Percentiles rank a stretch among this genome's conserved stretches.
phyloP scores from a whole-genome alignment of 2,888 invertebrate species.

The Calliopum simillimum region DNA sequence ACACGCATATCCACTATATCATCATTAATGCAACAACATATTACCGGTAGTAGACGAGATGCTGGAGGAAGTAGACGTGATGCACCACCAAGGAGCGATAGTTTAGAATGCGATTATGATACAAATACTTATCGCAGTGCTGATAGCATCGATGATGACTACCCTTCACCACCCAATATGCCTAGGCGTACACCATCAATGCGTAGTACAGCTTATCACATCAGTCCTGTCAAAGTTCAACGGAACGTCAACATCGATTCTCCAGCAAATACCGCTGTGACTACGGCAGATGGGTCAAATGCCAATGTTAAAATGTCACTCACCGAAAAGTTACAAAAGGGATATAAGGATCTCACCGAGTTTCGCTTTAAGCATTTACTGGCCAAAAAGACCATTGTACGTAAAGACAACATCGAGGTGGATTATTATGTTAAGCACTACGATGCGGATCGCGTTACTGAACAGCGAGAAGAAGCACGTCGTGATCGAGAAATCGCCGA shows the following conservation, averaged over 20 bases:
- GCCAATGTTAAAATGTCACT: constrained; percentile 49
- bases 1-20: constrained; percentile 64
- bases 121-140: constrained; percentile 56
- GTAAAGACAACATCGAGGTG: constrained; percentile 60
- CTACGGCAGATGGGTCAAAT: constrained; percentile 26
- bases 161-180: constrained; percentile 47
- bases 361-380: constrained; percentile 62
- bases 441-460: constrained; percentile 54
- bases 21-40: constrained; percentile 57
- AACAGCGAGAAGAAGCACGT: constrained; percentile 50
- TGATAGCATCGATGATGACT: constrained; percentile 59
- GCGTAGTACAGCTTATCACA: constrained; percentile 42
- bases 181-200: not conserved
- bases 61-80: constrained; percentile 23
- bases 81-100: not conserved
- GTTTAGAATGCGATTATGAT: constrained; percentile 30
- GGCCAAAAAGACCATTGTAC: constrained; percentile 59
- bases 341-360: constrained; percentile 63
- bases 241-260: constrained; percentile 13
- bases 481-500: constrained; percentile 56
- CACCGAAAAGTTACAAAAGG: constrained; percentile 57
- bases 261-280: not conserved
- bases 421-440: constrained; percentile 59
- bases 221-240: constrained; percentile 48
- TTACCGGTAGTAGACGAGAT: constrained; percentile 32